A percentile compares a stretch with the other conserved stretches of the same genome.
phyloP scores from a whole-genome alignment of 2,888 invertebrate species.

The Epiblema foenella region DNA sequence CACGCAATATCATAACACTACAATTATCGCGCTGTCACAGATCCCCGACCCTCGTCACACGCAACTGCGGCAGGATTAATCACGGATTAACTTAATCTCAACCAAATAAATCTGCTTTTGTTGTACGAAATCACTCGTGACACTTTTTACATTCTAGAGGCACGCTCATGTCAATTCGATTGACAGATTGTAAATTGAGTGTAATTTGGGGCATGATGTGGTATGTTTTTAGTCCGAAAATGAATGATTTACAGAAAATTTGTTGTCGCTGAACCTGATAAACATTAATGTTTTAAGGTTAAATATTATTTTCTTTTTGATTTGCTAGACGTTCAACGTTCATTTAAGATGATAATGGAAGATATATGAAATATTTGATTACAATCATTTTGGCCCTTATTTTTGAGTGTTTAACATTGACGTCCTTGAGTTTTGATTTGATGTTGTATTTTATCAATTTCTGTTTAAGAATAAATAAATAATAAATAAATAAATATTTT shows the following conservation, averaged over 20 bases:
- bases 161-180: constrained; percentile 38
- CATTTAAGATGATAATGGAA: too few relatives aligned
- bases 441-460: not conserved
- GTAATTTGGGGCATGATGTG: constrained; percentile 25
- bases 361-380: too few relatives aligned
- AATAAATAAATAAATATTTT: too few relatives aligned
- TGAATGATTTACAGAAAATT: not conserved
- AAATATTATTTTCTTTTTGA: too few relatives aligned
- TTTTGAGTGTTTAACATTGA: not conserved
- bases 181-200: constrained; percentile 39
- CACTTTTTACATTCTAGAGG: constrained; percentile 52
- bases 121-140: constrained; percentile 62
- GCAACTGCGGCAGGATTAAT: constrained; percentile 74
- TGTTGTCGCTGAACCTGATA: not conserved
- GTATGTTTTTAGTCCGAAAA: not conserved
- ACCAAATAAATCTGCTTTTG: constrained; percentile 66
- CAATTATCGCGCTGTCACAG: constrained; percentile 77
- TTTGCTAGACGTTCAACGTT: not conserved
- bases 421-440: not conserved
- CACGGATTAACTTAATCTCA: constrained; percentile 68
- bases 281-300: too few relatives aligned
- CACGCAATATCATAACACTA: constrained; percentile 67
- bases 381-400: not conserved
- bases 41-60: constrained; percentile 71
- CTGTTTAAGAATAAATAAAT: too few relatives aligned